phyloP scores from a whole-genome alignment of 2,888 invertebrate genomes.

The Hymenopus coronatus region DNA sequence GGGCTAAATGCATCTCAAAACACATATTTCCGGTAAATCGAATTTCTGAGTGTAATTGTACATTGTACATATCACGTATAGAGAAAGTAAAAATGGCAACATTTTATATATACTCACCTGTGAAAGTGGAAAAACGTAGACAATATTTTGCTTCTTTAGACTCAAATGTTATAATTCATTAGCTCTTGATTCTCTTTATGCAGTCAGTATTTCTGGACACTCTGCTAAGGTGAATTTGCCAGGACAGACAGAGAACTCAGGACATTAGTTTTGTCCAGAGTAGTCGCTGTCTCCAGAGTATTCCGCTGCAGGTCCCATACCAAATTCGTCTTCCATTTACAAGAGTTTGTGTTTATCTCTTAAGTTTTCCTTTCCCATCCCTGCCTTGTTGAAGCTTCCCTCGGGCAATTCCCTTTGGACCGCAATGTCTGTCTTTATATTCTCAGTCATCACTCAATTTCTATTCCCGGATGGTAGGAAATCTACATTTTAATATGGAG shows the following conservation, averaged over 20 bases:
- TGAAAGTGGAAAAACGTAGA: no score
- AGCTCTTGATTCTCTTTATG: no score
- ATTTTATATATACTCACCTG: no score
- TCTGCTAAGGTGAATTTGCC: background rate
- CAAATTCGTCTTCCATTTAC: background rate
- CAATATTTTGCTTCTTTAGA: no score
- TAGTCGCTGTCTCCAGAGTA: background rate
- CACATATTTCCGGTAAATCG: no score
- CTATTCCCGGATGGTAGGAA: background rate
- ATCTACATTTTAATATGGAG: background rate
- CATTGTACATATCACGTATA: no score
- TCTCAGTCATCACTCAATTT: background rate
- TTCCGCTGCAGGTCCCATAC: background rate
- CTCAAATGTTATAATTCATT: no score
- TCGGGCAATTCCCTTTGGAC: background rate
- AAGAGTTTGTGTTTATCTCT: background rate
- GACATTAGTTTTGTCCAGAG: background rate
- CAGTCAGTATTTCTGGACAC: background rate
- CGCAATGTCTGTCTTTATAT: background rate
- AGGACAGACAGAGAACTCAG: background rate
- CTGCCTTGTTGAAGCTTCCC: background rate
- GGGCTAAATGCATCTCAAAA: no score
- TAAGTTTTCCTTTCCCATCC: background rate
- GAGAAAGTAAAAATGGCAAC: no score
- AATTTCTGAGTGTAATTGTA: no score